Evolutionary conservation across 2,888 invertebrate genomes (phyloP).

Genomic region (Ochropacha duplaris): DNA sequence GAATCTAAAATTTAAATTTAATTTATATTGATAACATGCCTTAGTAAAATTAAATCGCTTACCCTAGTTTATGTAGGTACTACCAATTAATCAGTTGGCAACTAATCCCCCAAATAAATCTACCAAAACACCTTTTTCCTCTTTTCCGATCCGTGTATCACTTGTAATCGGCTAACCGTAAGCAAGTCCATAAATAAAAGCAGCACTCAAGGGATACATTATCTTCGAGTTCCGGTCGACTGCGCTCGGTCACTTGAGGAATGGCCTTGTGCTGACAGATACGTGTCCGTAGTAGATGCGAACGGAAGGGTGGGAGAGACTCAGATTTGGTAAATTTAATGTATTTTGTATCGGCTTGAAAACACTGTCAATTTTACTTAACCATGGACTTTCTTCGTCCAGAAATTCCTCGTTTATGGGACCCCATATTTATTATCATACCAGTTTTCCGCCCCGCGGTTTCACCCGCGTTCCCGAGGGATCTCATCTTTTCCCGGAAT

Average conservation of each 20-base stretch:
- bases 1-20: too few species aligned
- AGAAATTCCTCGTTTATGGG: too few species aligned
- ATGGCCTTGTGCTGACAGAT: slow-evolving; percentile 10
- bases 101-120: neutral
- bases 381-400: too few species aligned
- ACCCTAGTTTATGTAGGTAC: neutral
- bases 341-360: slow-evolving; percentile 12
- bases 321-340: slow-evolving; percentile 19
- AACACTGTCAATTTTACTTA: too few species aligned
- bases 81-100: neutral
- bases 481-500: too few species aligned
- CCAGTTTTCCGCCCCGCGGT: too few species aligned
- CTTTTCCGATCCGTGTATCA: neutral
- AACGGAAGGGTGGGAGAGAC: neutral
- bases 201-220: slow-evolving; percentile 13
- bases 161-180: slow-evolving; percentile 6
- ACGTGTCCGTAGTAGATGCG: neutral
- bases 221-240: slow-evolving; percentile 12
- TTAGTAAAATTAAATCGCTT: too few species aligned
- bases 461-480: too few species aligned
- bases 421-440: too few species aligned
- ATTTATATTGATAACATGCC: too few species aligned
- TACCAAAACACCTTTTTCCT: neutral
- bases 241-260: slow-evolving; percentile 9
- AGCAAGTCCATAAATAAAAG: slow-evolving; percentile 11